Base-by-base conservation (phyloP, 2,888 invertebrate genomes). In the Athrips mouffetella region DNA sequence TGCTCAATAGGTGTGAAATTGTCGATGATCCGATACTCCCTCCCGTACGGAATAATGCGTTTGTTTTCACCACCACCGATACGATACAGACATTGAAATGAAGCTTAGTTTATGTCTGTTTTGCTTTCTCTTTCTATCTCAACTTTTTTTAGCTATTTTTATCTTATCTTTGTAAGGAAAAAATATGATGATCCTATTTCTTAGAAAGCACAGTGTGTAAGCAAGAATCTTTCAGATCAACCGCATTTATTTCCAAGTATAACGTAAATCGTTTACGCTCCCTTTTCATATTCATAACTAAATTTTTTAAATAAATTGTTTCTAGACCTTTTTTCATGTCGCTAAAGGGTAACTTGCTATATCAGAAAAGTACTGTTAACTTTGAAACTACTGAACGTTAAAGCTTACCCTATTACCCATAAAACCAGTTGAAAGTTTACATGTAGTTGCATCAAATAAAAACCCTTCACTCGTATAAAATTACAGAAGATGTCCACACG, bases 1-100 rank as follows among this genome's bases (percentile, higher is more conserved):
- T 74, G 72, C 63, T 70, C 71, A 73, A 73, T 75, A 70, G 66
- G 73, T 75, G 73, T 78, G 74, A 80, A 79, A 77, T 78, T 70
- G 68, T 62, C 75, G 70, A 76, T 70, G 67, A 62, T 57, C 60
- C 62, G 71, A 76, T 75, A 70, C 66, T 63, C 65, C 59, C 66
- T 63, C 65, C 59, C 57, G 54, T 51, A 37, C 21, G 71, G 67
- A 70, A 76, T 70, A 60, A 67, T 66, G 58, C 55, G 52, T 57
- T 59, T 58, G 57, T 67, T 70, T 62, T 62, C 55, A 41, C 33
- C 31, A 20, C 29, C 16, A n/a, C n/a, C n/a, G n/a, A n/a, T n/a
- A n/a, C 18, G 37, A 37, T 37, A 37, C 37, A 37, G 20, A 21
- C 44, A 30, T 31, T 18, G 18, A 16, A 7, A 42, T 29, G 1